A percentile compares a stretch with the other conserved stretches of the same genome.
phyloP scores from a whole-genome alignment of 2,888 invertebrate species.

The Brachynemurus nebulosus region DNA sequence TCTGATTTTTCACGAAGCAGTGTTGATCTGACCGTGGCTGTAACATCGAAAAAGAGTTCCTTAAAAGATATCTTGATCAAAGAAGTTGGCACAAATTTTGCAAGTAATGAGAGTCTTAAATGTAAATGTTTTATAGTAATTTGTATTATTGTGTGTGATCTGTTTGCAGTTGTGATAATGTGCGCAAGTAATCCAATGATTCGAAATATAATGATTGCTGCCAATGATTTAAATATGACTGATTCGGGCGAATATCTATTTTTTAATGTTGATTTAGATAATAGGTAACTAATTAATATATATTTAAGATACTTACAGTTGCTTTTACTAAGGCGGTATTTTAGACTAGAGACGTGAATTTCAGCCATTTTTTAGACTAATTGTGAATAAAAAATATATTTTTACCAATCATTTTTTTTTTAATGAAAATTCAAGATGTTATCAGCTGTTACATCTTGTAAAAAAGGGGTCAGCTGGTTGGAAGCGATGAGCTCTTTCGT shows the following conservation, averaged over 20 bases:
- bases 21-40: conserved; percentile 42
- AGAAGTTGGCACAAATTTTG: conserved; percentile 52
- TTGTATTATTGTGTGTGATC: background rate
- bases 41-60: conserved; percentile 34
- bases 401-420: no score
- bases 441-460: no score
- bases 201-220: conserved; percentile 84
- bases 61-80: conserved; percentile 48
- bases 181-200: conserved; percentile 84
- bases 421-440: no score
- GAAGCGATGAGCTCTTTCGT: no score
- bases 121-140: no score
- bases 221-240: conserved; percentile 90
- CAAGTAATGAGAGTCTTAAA: no score
- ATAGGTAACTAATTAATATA: conserved; percentile 62
- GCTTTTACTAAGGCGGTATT: no score
- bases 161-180: conserved; percentile 75
- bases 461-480: no score
- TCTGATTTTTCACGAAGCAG: conserved; percentile 34
- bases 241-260: conserved; percentile 95
- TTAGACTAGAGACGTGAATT: no score
- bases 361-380: conserved; percentile 10
- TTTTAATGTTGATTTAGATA: conserved; percentile 93
- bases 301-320: no score
- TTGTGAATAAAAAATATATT: no score